A percentile compares a stretch with the other conserved stretches of the same genome.
Evolutionary conservation across 23 tunicate species (phyloP).

Genomic region (Trididemnum nubilum): DNA sequence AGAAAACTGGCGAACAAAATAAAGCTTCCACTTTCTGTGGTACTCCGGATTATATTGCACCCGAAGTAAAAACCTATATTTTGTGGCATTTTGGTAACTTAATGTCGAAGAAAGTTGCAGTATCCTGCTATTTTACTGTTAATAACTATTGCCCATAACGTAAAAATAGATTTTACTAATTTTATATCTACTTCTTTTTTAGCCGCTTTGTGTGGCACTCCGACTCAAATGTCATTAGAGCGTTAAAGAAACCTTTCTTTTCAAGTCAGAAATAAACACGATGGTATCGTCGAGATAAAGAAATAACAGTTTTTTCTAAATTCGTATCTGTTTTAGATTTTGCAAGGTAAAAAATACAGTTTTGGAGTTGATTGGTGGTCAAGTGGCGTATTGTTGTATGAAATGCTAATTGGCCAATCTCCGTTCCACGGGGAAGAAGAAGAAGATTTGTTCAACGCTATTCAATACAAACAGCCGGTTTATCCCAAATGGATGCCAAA

Average conservation of each 20-base stretch:
- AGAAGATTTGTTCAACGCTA: slow-evolving; percentile 86
- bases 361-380: slow-evolving; percentile 99
- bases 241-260: too few species aligned
- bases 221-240: too few species aligned
- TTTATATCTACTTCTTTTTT: too few species aligned
- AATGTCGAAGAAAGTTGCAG: too few species aligned
- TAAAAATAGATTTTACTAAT: too few species aligned
- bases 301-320: too few species aligned
- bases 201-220: too few species aligned
- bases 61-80: slow-evolving; percentile 51
- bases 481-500: slow-evolving; percentile 88
- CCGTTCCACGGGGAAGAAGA: slow-evolving; percentile 98
- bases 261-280: too few species aligned
- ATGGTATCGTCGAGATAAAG: too few species aligned
- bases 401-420: slow-evolving; percentile 97
- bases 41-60: slow-evolving; percentile 98
- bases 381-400: slow-evolving; percentile 87
- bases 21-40: slow-evolving; percentile 97
- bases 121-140: too few species aligned
- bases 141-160: too few species aligned
- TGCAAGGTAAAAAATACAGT: slow-evolving; percentile 69
- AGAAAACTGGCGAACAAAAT: slow-evolving; percentile 61
- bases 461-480: slow-evolving; percentile 57
- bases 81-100: too few species aligned
- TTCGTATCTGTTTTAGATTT: slow-evolving; percentile 75